These are phyloP conservation scores for Ladona fulva DNA, from an alignment of 1,140 invertebrate genomes.

Conservation along the genomic window DNA sequence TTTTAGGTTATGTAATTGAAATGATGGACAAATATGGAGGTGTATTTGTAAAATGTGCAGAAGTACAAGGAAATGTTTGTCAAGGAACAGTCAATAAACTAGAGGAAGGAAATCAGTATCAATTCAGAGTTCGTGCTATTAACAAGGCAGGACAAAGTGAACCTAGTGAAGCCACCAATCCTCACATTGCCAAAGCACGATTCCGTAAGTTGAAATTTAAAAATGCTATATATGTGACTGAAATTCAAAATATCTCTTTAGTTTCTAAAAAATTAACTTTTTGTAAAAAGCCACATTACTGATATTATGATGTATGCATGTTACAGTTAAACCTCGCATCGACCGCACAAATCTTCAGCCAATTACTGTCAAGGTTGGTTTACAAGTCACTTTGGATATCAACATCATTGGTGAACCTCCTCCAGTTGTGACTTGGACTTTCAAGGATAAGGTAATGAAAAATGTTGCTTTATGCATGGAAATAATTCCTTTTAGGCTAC, in stretches of 20 bases:
- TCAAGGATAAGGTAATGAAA: conserved; percentile 55
- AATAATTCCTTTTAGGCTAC: too few relatives aligned
- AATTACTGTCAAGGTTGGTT: conserved; percentile 78
- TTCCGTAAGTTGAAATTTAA: conserved; percentile 58
- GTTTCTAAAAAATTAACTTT: conserved; percentile 15
- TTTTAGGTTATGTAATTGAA: conserved; percentile 79
- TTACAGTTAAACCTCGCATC: conserved; percentile 81
- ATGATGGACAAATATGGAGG: conserved; percentile 63
- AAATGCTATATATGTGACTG: too few relatives aligned
- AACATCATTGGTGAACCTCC: conserved; percentile 91
- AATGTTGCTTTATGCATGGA: neutral
- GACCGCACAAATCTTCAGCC: conserved; percentile 82
- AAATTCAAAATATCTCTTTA: too few relatives aligned
- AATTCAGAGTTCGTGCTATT: conserved; percentile 87
- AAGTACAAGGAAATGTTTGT: conserved; percentile 66
- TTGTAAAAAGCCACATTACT: conserved; percentile 18
- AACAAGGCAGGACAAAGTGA: conserved; percentile 95
- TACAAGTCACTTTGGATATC: conserved; percentile 81
- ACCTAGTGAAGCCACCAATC: conserved; percentile 87
- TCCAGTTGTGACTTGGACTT: conserved; percentile 82
- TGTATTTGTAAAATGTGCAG: conserved; percentile 58
- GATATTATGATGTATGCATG: conserved; percentile 24
- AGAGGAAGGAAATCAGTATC: conserved; percentile 88
- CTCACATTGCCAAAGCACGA: conserved; percentile 89
- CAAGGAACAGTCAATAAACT: conserved; percentile 78